Evolutionary conservation across 2,888 invertebrate species (phyloP).

Genomic region (Leucophora obtusa): DNA sequence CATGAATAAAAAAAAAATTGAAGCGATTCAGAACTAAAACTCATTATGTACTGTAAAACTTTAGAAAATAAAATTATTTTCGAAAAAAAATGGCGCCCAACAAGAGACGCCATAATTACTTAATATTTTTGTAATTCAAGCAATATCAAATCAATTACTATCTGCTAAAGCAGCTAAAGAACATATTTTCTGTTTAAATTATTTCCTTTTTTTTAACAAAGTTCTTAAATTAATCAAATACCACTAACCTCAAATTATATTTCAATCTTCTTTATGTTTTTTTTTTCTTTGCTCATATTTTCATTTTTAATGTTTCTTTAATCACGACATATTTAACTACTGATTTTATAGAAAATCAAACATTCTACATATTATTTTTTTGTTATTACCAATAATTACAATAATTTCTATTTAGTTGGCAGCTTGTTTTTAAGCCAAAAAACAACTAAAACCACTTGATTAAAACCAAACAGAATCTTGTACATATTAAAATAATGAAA

Average conservation of each 20-base stretch:
- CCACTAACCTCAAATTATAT: background rate
- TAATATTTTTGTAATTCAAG: no score
- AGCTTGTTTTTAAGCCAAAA: slow-evolving; percentile 9
- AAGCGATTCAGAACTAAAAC: no score
- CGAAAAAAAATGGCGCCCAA: no score
- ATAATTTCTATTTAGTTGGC: slow-evolving; percentile 31
- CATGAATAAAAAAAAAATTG: no score
- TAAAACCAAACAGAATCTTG: slow-evolving; percentile 49
- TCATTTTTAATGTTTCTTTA: background rate
- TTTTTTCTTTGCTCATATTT: background rate
- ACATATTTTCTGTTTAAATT: no score
- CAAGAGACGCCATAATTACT: no score
- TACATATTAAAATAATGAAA: slow-evolving; percentile 19
- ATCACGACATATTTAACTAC: slow-evolving; percentile 32
- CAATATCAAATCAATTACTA: no score
- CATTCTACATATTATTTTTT: slow-evolving; percentile 28
- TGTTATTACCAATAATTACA: slow-evolving; percentile 45
- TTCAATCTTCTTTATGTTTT: background rate
- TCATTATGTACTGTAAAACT: no score
- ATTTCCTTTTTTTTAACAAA: no score
- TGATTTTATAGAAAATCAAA: slow-evolving; percentile 3
- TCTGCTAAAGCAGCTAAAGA: no score
- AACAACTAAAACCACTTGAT: slow-evolving; percentile 44
- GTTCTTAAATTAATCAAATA: background rate
- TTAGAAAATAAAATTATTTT: no score